A percentile compares a stretch with the other conserved stretches of the same genome.
phyloP scores from a whole-genome alignment of 2,113 vertebrate genomes.

The Rhinopomastus cyanomelas region DNA sequence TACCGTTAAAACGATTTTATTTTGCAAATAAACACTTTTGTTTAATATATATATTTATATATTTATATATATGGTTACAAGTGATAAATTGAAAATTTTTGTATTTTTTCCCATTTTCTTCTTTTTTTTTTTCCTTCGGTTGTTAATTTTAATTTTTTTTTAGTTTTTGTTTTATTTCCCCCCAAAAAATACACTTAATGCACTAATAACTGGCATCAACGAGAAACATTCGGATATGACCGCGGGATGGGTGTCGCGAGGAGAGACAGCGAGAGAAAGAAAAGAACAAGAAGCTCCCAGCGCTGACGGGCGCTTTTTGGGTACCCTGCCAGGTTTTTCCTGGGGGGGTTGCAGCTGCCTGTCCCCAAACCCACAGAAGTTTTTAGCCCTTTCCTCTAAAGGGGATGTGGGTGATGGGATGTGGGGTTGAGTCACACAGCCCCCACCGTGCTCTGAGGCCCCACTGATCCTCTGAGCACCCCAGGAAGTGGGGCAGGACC shows the following conservation, averaged over 20 bases:
- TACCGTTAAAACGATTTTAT: slow-evolving; percentile 72
- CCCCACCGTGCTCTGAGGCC: background rate
- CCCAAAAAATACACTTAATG: slow-evolving; percentile 73
- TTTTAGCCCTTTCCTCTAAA: background rate
- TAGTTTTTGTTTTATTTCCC: background rate
- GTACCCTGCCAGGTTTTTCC: too few relatives aligned
- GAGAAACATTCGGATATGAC: slow-evolving; percentile 47
- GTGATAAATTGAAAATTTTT: slow-evolving; percentile 73
- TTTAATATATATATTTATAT: slow-evolving; percentile 76
- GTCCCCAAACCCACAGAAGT: background rate
- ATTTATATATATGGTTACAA: slow-evolving; percentile 79
- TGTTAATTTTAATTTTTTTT: background rate
- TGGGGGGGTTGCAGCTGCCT: too few relatives aligned
- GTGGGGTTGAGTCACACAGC: background rate
- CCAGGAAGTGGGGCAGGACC: fast-evolving
- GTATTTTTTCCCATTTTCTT: background rate
- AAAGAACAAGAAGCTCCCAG: slow-evolving; percentile 16
- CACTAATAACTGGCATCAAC: slow-evolving; percentile 69
- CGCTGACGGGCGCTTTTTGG: background rate
- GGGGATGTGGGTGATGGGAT: background rate
- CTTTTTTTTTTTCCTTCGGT: background rate
- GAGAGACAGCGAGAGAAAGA: slow-evolving; percentile 45
- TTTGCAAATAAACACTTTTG: slow-evolving; percentile 81
- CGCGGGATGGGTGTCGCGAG: background rate
- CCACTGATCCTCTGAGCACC: background rate